phyloP scores from a whole-genome alignment of 2,113 vertebrate species.

The Callocephalon fimbriatum region DNA sequence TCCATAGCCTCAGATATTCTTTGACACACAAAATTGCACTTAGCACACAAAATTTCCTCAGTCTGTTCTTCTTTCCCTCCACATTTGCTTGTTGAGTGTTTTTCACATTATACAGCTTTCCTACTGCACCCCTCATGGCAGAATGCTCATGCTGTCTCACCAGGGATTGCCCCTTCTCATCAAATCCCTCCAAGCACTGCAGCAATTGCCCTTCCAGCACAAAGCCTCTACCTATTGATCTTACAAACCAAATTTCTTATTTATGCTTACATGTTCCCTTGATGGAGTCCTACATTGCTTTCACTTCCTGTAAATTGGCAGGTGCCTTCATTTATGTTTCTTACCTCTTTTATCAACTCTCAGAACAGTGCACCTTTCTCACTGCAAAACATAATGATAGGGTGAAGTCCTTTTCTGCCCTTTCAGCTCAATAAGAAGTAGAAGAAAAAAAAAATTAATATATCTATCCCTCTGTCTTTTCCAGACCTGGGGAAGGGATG shows the following conservation, averaged over 20 bases:
- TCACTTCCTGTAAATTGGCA: neutral
- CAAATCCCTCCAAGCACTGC: neutral
- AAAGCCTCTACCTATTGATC: neutral
- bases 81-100: neutral
- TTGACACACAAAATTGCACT: neutral
- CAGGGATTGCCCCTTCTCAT: neutral
- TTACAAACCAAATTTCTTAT: neutral
- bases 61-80: neutral
- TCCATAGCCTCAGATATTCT: neutral
- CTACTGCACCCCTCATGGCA: neutral
- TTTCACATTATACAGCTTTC: neutral
- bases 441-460: too few relatives aligned
- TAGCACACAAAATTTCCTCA: neutral
- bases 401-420: neutral
- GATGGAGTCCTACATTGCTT: rapidly evolving
- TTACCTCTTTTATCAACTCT: neutral
- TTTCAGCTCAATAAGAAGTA: neutral
- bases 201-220: neutral
- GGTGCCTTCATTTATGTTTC: neutral
- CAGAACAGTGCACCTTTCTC: neutral
- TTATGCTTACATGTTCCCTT: neutral
- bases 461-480: neutral
- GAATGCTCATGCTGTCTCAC: rapidly evolving
- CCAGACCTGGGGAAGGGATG: neutral
- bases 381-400: neutral